Conservation (phyloP, 2,113 vertebrate genomes). For the Eulacestoma nigropectus region DNA sequence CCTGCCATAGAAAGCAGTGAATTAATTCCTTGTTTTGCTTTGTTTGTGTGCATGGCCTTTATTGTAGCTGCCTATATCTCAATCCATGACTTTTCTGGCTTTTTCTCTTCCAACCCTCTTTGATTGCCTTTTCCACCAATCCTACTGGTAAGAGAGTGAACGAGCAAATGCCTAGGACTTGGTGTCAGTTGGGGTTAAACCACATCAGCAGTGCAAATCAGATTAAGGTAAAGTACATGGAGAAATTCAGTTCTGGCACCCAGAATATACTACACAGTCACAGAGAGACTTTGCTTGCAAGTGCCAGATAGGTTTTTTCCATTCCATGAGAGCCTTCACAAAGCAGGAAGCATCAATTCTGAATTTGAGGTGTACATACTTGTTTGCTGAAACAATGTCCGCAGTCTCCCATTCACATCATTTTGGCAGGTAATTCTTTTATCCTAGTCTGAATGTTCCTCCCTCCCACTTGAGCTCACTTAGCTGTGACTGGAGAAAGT, state of each 20-base stretch:
- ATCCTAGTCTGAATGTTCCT: neutral
- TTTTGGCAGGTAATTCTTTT: neutral
- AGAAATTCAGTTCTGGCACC: neutral
- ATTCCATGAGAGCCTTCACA: neutral
- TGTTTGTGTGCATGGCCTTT: neutral
- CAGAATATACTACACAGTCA: neutral
- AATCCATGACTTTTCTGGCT: neutral
- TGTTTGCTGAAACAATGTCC: neutral
- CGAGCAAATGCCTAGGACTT: rapidly evolving
- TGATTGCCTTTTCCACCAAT: neutral
- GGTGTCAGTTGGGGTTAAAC: neutral
- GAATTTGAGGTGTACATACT: rapidly evolving
- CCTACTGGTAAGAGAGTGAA: neutral
- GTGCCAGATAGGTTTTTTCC: neutral
- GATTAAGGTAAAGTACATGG: neutral
- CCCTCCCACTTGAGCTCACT: neutral
- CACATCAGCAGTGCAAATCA: neutral
- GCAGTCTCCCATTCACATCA: rapidly evolving
- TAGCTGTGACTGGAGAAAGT: neutral
- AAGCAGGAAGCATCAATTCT: rapidly evolving
- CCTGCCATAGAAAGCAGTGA: neutral
- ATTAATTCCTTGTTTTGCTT: neutral
- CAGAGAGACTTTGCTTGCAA: neutral
- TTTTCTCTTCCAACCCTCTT: neutral
- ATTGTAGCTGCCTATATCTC: neutral